Conservation (phyloP, 1,140 invertebrate species). For the Micrasema minimum region DNA sequence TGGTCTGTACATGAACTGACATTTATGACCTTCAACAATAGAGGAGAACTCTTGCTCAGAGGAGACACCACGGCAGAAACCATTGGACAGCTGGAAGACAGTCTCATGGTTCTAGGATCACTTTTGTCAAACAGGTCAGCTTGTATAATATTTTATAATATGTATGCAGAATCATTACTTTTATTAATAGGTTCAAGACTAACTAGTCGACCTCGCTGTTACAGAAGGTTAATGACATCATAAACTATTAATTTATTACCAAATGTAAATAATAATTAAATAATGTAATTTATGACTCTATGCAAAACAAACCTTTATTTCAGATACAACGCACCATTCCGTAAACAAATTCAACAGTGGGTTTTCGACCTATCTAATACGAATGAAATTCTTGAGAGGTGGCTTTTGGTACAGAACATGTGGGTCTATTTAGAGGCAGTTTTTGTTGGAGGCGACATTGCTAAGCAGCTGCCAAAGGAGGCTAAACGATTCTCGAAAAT, state of each 20-base stretch:
- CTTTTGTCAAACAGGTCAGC: slow-evolving; percentile 86
- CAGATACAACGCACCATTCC: slow-evolving; percentile 95
- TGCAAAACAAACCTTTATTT: neutral
- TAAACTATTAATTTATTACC: too few species aligned
- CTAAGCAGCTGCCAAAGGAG: slow-evolving; percentile 95
- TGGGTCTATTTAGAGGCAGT: slow-evolving; percentile 99
- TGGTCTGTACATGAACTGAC: slow-evolving; percentile 94
- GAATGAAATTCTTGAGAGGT: slow-evolving; percentile 95
- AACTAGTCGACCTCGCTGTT: neutral
- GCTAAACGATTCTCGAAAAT: slow-evolving; percentile 96
- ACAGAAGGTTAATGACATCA: neutral
- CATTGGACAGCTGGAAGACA: slow-evolving; percentile 93
- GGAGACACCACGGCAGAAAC: slow-evolving; percentile 96
- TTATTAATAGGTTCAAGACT: neutral
- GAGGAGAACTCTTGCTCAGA: slow-evolving; percentile 90
- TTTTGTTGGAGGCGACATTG: slow-evolving; percentile 97
- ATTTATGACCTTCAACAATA: slow-evolving; percentile 94
- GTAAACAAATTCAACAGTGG: slow-evolving; percentile 97
- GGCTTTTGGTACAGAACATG: slow-evolving; percentile 97
- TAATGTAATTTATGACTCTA: too few species aligned
- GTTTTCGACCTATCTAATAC: slow-evolving; percentile 94
- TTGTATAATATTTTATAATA: too few species aligned
- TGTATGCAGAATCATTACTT: slow-evolving; percentile 8
- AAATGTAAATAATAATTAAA: too few species aligned
- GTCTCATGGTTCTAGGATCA: slow-evolving; percentile 94